Evolutionary conservation across 1,140 invertebrate genomes (phyloP).

Genomic region (Ctenoplectra terminalis): DNA sequence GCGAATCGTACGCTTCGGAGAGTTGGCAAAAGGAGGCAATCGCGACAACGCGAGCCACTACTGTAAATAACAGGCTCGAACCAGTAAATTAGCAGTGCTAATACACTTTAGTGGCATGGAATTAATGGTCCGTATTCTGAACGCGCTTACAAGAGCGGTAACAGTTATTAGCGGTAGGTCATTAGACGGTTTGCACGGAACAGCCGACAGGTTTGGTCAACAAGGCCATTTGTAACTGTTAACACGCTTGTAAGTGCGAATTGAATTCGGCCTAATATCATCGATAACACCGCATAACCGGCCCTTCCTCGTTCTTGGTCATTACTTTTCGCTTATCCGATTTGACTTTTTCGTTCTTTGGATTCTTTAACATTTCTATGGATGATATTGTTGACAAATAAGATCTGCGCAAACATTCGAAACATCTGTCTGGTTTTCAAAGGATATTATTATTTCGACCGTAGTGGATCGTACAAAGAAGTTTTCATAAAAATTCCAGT

Average conservation of each 20-base stretch:
- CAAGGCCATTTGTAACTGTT: slow-evolving; percentile 69
- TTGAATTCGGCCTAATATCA: slow-evolving; percentile 65
- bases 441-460: too few species aligned
- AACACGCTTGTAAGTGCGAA: slow-evolving; percentile 65
- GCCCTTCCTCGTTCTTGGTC: not conserved
- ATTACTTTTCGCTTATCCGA: not conserved
- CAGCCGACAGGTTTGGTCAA: slow-evolving; percentile 68
- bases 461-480: too few species aligned
- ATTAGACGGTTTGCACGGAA: slow-evolving; percentile 69
- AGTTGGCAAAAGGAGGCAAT: not conserved
- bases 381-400: too few species aligned
- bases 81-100: slow-evolving; percentile 59
- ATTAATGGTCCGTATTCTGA: slow-evolving; percentile 69
- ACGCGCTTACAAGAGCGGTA: slow-evolving; percentile 69
- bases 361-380: not conserved
- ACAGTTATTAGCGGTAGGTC: slow-evolving; percentile 68
- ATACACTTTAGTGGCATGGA: slow-evolving; percentile 66
- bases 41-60: not conserved
- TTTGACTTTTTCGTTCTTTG: not conserved
- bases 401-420: too few species aligned
- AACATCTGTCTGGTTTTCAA: too few species aligned
- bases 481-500: too few species aligned
- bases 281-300: slow-evolving; percentile 22
- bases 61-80: slow-evolving; percentile 61
- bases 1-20: too few species aligned